Evolutionary conservation across 2,113 vertebrate genomes (phyloP).

Genomic region (Odocoileus hemionus): DNA sequence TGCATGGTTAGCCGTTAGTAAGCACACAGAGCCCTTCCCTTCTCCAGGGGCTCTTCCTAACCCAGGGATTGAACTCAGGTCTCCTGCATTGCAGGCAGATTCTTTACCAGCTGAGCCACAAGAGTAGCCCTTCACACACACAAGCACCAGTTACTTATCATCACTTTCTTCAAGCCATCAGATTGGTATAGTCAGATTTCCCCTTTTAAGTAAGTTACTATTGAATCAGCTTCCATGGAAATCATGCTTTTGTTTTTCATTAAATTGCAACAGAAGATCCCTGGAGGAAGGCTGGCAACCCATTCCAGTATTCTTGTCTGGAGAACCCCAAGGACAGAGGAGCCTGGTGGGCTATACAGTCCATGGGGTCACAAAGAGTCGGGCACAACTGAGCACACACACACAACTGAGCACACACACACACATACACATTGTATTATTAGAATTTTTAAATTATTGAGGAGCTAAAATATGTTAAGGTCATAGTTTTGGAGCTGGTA

Average conservation of each 20-base stretch:
- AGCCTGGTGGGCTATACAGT: neutral
- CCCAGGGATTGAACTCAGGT: neutral
- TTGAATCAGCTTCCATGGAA: neutral
- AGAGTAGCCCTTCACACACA: neutral
- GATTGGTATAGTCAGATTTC: neutral
- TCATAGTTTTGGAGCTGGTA: neutral
- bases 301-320: neutral
- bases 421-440: neutral
- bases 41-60: neutral
- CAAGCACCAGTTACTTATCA: neutral
- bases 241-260: neutral
- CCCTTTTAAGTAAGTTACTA: neutral
- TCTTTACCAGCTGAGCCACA: neutral
- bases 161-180: neutral
- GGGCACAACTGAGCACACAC: fast-evolving
- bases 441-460: neutral
- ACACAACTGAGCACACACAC: neutral
- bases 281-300: neutral
- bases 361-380: neutral
- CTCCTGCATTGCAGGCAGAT: fast-evolving
- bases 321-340: neutral
- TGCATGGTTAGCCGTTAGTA: neutral
- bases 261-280: neutral
- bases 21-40: neutral
- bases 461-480: neutral